Percentiles rank a stretch among this genome's conserved stretches.
Evolutionary conservation across 2,888 invertebrate species (phyloP).

Genomic region (Tenthredo livida): DNA sequence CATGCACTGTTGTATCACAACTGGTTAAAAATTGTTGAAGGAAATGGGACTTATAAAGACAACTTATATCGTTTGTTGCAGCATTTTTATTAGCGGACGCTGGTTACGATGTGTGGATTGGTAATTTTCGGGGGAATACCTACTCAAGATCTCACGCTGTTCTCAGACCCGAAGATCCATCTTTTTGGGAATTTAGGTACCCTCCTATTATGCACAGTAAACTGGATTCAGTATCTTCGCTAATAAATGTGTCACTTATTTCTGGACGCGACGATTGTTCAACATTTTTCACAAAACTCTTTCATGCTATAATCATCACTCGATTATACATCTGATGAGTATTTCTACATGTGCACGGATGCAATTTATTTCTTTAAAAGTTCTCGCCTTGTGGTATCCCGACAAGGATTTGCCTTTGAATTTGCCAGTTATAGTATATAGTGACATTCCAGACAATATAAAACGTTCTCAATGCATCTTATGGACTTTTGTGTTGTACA

Average conservation of each 20-base stretch:
- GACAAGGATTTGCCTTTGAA: not conserved
- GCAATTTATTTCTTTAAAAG: not conserved
- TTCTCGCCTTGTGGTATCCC: not conserved
- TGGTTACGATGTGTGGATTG: constrained; percentile 83
- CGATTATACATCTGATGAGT: not conserved
- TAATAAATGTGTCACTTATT: not conserved
- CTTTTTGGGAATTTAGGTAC: constrained; percentile 82
- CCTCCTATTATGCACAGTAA: not conserved
- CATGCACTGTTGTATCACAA: not conserved
- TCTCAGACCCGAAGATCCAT: constrained; percentile 76
- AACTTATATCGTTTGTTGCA: constrained; percentile 69
- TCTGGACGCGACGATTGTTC: not conserved
- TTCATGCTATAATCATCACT: not conserved
- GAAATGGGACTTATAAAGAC: not conserved
- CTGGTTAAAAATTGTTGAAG: not conserved
- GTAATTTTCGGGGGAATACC: constrained; percentile 80
- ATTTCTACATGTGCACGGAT: not conserved
- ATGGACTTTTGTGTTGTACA: not conserved
- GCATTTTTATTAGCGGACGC: constrained; percentile 81
- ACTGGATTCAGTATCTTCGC: not conserved
- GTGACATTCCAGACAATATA: not conserved
- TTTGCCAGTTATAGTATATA: too few relatives aligned
- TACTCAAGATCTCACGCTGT: constrained; percentile 78
- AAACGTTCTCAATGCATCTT: not conserved
- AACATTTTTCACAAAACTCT: not conserved